A percentile compares a stretch with the other conserved stretches of the same genome.
Evolutionary conservation across 2,888 invertebrate genomes (phyloP).

Genomic region (Nomada fucata): DNA sequence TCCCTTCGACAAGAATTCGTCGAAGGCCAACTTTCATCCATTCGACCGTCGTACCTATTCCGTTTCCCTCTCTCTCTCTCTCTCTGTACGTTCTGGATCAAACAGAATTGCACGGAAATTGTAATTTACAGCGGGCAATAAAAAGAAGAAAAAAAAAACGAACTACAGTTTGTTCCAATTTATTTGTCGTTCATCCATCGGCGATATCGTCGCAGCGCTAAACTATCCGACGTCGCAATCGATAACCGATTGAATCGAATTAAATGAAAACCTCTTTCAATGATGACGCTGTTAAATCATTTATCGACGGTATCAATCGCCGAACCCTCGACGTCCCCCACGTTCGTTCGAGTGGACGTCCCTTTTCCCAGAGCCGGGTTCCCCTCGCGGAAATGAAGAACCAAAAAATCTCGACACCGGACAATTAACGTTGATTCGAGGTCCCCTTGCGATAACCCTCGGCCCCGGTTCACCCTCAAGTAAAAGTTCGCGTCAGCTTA

Average conservation of each 20-base stretch:
- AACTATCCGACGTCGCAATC: no score
- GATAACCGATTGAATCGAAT: no score
- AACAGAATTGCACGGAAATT: not conserved
- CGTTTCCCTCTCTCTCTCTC: not conserved
- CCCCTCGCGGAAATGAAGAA: not conserved
- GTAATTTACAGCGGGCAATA: no score
- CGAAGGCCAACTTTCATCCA: not conserved
- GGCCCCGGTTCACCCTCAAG: not conserved
- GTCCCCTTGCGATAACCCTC: not conserved
- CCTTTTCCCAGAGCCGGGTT: not conserved
- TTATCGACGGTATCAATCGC: not conserved
- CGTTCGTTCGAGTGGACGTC: not conserved
- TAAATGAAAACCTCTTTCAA: not conserved
- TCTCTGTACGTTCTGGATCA: no score
- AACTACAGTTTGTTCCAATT: no score
- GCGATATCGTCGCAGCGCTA: no score
- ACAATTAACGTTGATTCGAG: constrained; percentile 20
- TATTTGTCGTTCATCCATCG: no score
- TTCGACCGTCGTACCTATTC: not conserved
- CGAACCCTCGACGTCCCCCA: not conserved
- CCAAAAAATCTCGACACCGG: not conserved
- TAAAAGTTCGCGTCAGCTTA: constrained; percentile 32
- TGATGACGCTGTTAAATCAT: not conserved
- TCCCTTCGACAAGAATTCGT: not conserved
- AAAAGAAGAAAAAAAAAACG: no score